Evolutionary conservation across 2,888 invertebrate genomes (phyloP).

Genomic region (Volucella inflata): DNA sequence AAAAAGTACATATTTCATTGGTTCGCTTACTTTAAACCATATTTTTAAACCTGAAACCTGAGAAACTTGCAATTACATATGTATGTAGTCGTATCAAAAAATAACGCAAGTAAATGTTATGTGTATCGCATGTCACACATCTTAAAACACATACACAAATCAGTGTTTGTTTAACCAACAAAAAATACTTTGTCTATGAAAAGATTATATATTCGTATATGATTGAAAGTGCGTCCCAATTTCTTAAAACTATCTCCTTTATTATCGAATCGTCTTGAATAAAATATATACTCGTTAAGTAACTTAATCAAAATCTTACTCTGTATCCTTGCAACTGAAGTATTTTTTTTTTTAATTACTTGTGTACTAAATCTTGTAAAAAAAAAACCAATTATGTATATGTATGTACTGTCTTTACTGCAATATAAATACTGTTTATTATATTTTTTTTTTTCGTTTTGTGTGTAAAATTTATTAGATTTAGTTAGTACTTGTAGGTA

Average conservation of each 20-base stretch:
- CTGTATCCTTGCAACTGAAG: conserved; percentile 44
- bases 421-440: conserved; percentile 47
- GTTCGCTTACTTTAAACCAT: too few species aligned
- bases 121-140: conserved; percentile 11
- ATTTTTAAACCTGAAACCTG: not conserved
- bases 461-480: not conserved
- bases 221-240: not conserved
- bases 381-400: conserved; percentile 22
- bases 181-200: too few species aligned
- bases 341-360: conserved; percentile 33
- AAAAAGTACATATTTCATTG: too few species aligned
- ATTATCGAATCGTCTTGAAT: conserved; percentile 28
- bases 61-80: conserved; percentile 1
- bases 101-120: not conserved
- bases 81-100: conserved; percentile 8
- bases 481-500: conserved; percentile 26
- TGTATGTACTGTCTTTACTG: conserved; percentile 49
- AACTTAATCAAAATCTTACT: conserved; percentile 13
- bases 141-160: not conserved
- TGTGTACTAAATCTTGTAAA: conserved; percentile 56
- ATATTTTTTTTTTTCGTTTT: conserved; percentile 28
- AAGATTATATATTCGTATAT: too few species aligned
- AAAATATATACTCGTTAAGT: conserved; percentile 1
- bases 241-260: not conserved
- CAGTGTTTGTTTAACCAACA: too few species aligned